Evolutionary conservation across 1,140 invertebrate species (phyloP).

Genomic region (Limonius californicus): DNA sequence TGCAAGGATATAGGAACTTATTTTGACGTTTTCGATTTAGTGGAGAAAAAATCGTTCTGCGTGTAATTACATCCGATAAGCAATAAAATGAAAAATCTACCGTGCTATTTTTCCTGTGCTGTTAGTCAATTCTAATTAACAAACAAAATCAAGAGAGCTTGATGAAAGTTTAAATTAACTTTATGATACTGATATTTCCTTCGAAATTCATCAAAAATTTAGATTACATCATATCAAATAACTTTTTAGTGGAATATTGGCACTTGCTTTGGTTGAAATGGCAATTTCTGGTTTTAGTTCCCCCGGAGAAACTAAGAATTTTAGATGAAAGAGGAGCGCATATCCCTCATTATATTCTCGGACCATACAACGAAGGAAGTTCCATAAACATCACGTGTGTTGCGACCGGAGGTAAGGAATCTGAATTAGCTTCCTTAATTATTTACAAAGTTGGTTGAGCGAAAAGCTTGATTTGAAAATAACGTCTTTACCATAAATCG

Average conservation of each 20-base stretch:
- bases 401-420: slow-evolving; percentile 69
- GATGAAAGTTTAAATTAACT: background rate
- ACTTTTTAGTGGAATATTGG: background rate
- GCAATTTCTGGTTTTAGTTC: slow-evolving; percentile 56
- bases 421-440: too few species aligned
- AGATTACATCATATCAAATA: background rate
- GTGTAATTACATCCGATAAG: background rate
- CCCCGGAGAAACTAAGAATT: slow-evolving; percentile 71
- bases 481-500: background rate
- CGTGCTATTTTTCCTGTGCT: too few species aligned
- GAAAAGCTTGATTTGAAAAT: background rate
- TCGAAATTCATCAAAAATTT: background rate
- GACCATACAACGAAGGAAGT: slow-evolving; percentile 77
- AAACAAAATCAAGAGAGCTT: too few species aligned
- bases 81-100: background rate
- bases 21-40: too few species aligned
- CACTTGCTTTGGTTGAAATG: background rate
- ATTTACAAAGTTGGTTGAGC: background rate
- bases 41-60: background rate
- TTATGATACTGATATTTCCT: background rate
- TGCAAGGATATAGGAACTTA: too few species aligned
- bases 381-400: slow-evolving; percentile 78
- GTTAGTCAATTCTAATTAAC: too few species aligned
- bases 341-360: slow-evolving; percentile 67
- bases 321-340: slow-evolving; percentile 69